Percentiles rank a stretch among this genome's conserved stretches.
Conservation (phyloP, 2,797 vertebrate species). For the Artibeus lituratus region DNA sequence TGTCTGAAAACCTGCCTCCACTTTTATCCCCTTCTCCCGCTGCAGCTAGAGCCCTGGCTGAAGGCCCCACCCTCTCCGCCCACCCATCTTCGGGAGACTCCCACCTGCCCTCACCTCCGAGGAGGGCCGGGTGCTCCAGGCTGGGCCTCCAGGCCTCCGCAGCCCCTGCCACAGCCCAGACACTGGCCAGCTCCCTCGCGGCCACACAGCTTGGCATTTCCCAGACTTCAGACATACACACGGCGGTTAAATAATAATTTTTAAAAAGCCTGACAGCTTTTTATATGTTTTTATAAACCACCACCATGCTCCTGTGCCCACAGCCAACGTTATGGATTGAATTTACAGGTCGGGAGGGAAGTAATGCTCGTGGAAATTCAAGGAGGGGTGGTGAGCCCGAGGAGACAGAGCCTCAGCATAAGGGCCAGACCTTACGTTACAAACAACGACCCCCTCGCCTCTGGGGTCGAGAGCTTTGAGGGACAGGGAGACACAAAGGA, state of each 20-base stretch:
- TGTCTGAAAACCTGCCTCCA: background rate
- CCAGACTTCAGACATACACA: background rate
- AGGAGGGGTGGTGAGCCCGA: background rate
- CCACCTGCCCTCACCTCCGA: background rate
- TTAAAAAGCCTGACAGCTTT: background rate
- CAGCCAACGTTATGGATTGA: background rate
- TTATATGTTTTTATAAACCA: background rate
- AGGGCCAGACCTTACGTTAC: background rate
- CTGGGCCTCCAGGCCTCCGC: background rate
- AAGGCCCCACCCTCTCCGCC: background rate
- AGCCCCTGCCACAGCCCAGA: background rate
- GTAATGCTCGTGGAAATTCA: background rate
- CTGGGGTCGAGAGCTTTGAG: background rate
- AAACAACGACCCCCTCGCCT: background rate
- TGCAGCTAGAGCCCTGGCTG: background rate
- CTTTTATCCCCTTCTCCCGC: background rate
- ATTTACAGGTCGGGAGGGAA: conserved; percentile 1
- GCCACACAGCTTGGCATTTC: background rate
- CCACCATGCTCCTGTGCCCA: background rate
- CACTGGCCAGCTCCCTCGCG: background rate
- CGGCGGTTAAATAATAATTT: conserved; percentile 24
- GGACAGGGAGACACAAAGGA: background rate
- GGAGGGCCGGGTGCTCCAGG: background rate
- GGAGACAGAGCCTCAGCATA: background rate
- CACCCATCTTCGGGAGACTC: accelerated